A percentile compares a stretch with the other conserved stretches of the same genome.
Conservation (phyloP, 1,140 invertebrate species). For the Neodiprion lecontei region DNA sequence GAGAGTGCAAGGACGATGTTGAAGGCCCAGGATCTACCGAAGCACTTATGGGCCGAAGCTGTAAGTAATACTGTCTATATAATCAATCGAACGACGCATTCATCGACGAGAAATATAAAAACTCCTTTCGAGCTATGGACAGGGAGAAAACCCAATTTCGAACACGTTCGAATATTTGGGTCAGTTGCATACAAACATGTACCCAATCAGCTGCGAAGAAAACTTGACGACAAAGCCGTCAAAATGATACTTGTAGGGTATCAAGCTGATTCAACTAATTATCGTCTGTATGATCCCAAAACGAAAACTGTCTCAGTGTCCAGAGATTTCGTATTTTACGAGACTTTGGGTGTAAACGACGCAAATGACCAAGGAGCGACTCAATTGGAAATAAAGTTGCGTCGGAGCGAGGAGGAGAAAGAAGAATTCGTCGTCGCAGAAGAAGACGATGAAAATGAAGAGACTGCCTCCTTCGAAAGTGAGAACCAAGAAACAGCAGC, state of each 20-base stretch:
- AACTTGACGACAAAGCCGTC: conserved; percentile 21
- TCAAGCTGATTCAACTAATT: conserved; percentile 17
- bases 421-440: neutral
- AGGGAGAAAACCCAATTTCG: neutral
- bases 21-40: neutral
- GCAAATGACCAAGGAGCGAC: neutral
- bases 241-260: conserved; percentile 24
- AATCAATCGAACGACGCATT: too few relatives aligned
- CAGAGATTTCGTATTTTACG: conserved; percentile 23
- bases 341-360: neutral
- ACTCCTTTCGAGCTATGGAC: neutral
- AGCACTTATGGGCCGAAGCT: conserved; percentile 15
- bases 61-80: neutral
- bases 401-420: neutral
- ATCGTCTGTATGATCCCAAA: conserved; percentile 20
- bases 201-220: conserved; percentile 17
- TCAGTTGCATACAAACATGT: conserved; percentile 20
- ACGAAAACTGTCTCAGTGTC: conserved; percentile 9
- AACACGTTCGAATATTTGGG: conserved; percentile 17
- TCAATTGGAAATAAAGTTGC: neutral
- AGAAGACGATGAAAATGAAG: neutral
- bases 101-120: too few relatives aligned
- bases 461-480: neutral
- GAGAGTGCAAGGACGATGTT: neutral
- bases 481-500: neutral